These are phyloP conservation scores for Cremastinae sp. DNA, from an alignment of 2,888 invertebrate species.

Conservation along the genomic window DNA sequence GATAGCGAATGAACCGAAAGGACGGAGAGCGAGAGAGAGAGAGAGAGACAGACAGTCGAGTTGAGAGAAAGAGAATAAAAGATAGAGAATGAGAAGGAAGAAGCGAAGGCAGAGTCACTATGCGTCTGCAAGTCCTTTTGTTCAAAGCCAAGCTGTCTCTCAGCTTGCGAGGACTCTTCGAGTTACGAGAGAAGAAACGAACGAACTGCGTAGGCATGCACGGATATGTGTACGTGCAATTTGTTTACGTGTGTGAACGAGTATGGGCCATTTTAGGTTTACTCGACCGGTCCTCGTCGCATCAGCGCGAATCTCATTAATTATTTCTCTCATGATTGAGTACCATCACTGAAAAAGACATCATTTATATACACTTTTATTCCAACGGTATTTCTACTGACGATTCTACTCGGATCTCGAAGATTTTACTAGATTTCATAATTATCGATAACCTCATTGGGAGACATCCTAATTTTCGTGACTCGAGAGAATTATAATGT, in stretches of 20 bases:
- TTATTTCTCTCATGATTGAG: slow-evolving; percentile 5
- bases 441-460: too few species aligned
- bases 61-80: slow-evolving; percentile 13
- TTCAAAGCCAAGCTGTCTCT: slow-evolving; percentile 44
- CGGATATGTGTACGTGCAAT: slow-evolving; percentile 21
- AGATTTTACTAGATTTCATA: too few species aligned
- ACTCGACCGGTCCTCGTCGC: background rate
- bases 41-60: slow-evolving; percentile 29
- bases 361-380: background rate
- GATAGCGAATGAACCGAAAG: slow-evolving; percentile 17
- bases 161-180: slow-evolving; percentile 28
- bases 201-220: slow-evolving; percentile 30
- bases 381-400: background rate
- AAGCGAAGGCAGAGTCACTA: slow-evolving; percentile 53
- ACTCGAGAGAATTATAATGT: too few species aligned
- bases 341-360: background rate
- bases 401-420: background rate
- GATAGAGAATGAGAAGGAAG: slow-evolving; percentile 28
- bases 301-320: slow-evolving; percentile 6
- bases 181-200: slow-evolving; percentile 34
- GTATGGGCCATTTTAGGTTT: slow-evolving; percentile 23
- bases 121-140: slow-evolving; percentile 58
- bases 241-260: slow-evolving; percentile 10
- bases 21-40: slow-evolving; percentile 32
- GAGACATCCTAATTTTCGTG: too few species aligned